Conservation (phyloP, 2,113 vertebrate genomes). For the Pteropus alecto region DNA sequence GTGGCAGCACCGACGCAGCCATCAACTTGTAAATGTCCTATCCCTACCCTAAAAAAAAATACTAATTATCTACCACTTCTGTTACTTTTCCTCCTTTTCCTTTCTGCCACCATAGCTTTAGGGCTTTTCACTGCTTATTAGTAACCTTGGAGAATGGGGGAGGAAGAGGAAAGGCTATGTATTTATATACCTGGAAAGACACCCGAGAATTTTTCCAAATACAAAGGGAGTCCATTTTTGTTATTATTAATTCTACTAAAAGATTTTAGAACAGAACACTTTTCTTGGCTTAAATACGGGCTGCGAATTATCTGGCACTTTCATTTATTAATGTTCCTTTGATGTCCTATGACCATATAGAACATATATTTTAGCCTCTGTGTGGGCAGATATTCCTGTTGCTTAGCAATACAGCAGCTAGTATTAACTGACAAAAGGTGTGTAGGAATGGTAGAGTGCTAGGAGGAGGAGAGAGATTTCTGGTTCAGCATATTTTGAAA, state of each 20-base stretch:
- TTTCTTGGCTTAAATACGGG: background rate
- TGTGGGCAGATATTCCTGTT: background rate
- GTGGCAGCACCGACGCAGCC: background rate
- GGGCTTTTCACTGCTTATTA: conserved; percentile 39
- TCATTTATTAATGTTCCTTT: conserved; percentile 10
- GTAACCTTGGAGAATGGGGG: background rate
- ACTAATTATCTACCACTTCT: conserved; percentile 12
- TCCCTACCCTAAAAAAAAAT: background rate
- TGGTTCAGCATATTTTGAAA: background rate
- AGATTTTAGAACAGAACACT: background rate
- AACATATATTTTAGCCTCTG: background rate
- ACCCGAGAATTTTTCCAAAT: background rate
- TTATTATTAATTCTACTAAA: background rate
- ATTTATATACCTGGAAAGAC: background rate
- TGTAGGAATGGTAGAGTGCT: background rate
- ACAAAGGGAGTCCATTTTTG: background rate
- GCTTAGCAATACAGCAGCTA: background rate
- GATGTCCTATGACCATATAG: background rate
- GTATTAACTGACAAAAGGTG: background rate
- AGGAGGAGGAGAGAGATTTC: background rate
- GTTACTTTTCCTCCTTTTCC: background rate
- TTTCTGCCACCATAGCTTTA: background rate
- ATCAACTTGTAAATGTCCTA: background rate
- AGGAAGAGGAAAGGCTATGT: background rate
- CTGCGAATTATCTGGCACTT: background rate